Evolutionary conservation across 2,113 vertebrate genomes (phyloP).

Genomic region (Rhabdomys dilectus): DNA sequence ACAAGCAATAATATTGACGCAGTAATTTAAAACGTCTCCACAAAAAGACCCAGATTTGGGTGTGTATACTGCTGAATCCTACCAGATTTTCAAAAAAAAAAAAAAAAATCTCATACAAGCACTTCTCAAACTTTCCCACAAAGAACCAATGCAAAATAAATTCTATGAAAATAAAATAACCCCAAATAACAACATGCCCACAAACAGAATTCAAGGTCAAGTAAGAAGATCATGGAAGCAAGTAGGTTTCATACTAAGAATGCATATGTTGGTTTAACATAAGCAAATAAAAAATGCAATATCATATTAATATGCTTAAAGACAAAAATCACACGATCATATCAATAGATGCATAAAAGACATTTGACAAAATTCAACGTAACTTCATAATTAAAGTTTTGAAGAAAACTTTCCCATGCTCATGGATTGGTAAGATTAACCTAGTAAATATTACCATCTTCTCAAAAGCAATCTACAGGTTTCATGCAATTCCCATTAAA

Average conservation of each 20-base stretch:
- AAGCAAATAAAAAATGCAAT: neutral
- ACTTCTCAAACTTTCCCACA: neutral
- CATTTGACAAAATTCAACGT: neutral
- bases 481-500: neutral
- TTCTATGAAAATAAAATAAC: neutral
- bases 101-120: neutral
- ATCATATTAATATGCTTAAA: neutral
- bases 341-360: neutral
- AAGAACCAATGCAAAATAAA: neutral
- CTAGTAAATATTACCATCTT: neutral
- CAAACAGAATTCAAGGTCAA: neutral
- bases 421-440: neutral
- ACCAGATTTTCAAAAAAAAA: neutral
- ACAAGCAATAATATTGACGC: neutral
- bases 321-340: neutral
- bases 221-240: neutral
- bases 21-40: neutral
- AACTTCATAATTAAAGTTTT: neutral
- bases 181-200: neutral
- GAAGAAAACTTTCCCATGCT: neutral
- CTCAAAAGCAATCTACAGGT: neutral
- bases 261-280: neutral
- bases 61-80: neutral
- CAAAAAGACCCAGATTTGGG: neutral
- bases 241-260: neutral